phyloP scores from a whole-genome alignment of 2,888 invertebrate genomes.

The Rhagonycha lutea region DNA sequence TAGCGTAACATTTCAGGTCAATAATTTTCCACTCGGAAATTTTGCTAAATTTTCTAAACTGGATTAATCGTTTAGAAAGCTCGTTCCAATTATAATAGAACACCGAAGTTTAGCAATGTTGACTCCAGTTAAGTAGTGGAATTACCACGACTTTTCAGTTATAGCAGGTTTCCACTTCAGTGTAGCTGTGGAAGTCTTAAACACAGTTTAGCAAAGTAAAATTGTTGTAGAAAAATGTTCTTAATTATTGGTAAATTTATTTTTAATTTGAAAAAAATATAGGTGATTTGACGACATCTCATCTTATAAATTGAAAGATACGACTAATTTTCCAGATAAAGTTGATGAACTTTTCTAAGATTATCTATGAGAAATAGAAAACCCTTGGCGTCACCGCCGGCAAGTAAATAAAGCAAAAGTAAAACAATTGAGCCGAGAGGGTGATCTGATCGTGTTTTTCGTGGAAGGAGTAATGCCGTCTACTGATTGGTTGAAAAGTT shows the following conservation, averaged over 20 bases:
- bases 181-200: too few relatives aligned
- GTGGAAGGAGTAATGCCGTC: slow-evolving; percentile 46
- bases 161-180: neutral
- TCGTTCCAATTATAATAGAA: neutral
- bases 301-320: neutral
- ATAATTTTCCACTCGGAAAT: neutral
- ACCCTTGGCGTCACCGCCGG: slow-evolving; percentile 40
- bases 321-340: neutral
- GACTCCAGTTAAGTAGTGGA: neutral
- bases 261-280: neutral
- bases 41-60: neutral
- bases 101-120: neutral
- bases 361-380: slow-evolving; percentile 22
- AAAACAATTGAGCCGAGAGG: slow-evolving; percentile 46
- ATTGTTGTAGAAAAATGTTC: too few relatives aligned
- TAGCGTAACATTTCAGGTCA: too few relatives aligned
- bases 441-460: slow-evolving; percentile 34
- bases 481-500: slow-evolving; percentile 53
- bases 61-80: neutral
- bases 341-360: slow-evolving; percentile 14
- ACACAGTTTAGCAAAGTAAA: neutral
- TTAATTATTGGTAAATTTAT: too few relatives aligned
- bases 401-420: slow-evolving; percentile 45
- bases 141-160: neutral
- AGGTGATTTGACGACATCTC: neutral